Evolutionary conservation across 2,888 invertebrate genomes (phyloP), one percentile per base, ranked within the genome.

Genomic region (Eupithecia dodoneata): DNA sequence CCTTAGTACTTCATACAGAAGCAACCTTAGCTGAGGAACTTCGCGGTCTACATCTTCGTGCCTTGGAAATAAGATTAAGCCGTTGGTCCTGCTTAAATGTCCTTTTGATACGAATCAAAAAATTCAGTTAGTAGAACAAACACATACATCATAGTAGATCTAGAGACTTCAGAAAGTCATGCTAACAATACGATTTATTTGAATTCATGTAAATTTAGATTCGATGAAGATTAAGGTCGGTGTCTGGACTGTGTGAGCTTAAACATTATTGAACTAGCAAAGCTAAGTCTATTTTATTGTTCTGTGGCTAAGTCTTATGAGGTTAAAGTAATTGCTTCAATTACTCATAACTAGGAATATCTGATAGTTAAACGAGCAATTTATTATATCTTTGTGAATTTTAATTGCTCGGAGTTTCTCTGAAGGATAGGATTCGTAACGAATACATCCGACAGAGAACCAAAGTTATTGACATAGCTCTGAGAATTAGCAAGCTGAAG

Each of bases 191-290:
- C 55, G 18, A 7, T 59, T 59, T 59, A 59, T 59, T 59, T 2
- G 55, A n/a, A n/a, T 55, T 55, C n/a, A 55, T 55, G 55, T n/a
- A 59, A 59, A 59, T 59, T 59, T 59, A 55, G 55, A 9, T 30
- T 30, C 30, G 30, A 30, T 30, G 1, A 30, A 30, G 30, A 30
- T 55, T 55, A 7, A 55, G 55, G 55, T 55, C n/a, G n/a, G 52
- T 55, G 55, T 55, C 55, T 59, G 55, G 55, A 59, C 55, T 9
- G 18, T 59, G 18, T 18, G 18, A 59, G 18, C 55, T 59, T 59
- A 18, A 59, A 18, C 9, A 9, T 6, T 52, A 59, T 59, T 59
- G 59, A 18, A 30, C 12, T 0, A 63, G 63, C n/a, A 30, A 63
- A 63, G 30, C 63, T 10, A 30, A 12, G 18, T 30, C 63, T 63